These are phyloP conservation scores for Enteromius treurensis DNA, from an alignment of 2,797 vertebrate species.

Conservation along the genomic window DNA sequence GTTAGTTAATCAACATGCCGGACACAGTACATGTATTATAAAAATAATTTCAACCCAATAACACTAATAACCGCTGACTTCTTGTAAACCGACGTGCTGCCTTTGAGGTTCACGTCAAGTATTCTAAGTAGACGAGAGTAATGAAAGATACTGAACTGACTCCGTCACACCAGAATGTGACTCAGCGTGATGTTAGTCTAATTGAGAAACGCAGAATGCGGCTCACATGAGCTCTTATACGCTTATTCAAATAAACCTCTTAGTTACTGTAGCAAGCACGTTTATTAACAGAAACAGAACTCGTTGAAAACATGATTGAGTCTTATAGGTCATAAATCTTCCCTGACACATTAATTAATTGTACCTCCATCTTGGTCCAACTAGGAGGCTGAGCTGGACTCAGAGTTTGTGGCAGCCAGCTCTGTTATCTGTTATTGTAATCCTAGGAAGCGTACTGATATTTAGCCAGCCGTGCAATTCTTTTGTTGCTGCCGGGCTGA, in stretches of 20 bases:
- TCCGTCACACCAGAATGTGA: conserved; percentile 43
- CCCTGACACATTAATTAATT: conserved; percentile 15
- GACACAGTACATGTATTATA: neutral
- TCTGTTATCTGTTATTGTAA: conserved; percentile 67
- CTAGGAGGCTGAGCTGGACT: conserved; percentile 14
- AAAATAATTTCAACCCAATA: too few relatives aligned
- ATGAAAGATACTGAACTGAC: neutral
- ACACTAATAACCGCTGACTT: neutral
- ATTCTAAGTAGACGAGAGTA: neutral
- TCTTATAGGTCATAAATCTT: conserved; percentile 9
- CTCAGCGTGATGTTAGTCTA: conserved; percentile 42
- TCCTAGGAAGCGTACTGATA: conserved; percentile 69
- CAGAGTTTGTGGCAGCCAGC: conserved; percentile 9
- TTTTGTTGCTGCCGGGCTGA: conserved; percentile 73
- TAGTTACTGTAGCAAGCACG: conserved; percentile 1
- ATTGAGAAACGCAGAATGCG: conserved; percentile 34
- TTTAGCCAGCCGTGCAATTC: conserved; percentile 78
- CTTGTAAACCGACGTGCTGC: neutral
- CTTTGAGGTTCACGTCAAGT: conserved; percentile 3
- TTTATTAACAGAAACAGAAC: conserved; percentile 14
- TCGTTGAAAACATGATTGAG: conserved; percentile 8
- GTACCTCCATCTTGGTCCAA: conserved; percentile 34
- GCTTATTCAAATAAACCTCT: conserved; percentile 28
- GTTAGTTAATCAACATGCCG: neutral
- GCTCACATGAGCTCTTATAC: conserved; percentile 15